A percentile compares a stretch with the other conserved stretches of the same genome.
phyloP scores from a whole-genome alignment of 2,888 invertebrate genomes.

The Nomada hirtipes region DNA sequence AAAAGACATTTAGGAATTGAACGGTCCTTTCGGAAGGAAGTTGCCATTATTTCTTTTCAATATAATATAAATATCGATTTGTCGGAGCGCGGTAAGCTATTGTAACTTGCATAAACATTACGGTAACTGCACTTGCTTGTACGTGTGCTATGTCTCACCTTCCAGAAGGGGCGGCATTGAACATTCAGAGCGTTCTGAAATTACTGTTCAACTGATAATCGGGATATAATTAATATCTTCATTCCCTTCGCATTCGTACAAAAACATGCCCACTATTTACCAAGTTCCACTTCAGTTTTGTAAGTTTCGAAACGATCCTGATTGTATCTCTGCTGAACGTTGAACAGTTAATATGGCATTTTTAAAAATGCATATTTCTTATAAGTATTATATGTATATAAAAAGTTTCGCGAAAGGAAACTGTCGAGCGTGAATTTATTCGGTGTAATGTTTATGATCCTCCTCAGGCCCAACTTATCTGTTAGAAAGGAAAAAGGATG shows the following conservation, averaged over 20 bases:
- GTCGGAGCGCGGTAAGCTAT: slow-evolving; percentile 3
- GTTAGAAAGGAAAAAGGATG: slow-evolving; percentile 60
- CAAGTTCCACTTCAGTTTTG: no score
- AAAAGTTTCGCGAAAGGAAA: neutral
- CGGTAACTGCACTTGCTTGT: no score
- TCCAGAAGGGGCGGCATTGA: no score
- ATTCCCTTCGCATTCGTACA: no score
- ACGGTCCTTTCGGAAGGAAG: neutral
- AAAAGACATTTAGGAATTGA: neutral
- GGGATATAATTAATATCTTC: no score
- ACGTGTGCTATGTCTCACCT: no score
- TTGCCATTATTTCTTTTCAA: neutral
- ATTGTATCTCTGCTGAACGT: neutral
- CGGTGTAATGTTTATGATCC: neutral
- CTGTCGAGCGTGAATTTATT: neutral
- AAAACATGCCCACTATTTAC: no score
- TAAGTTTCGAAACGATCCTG: neutral
- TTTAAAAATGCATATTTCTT: neutral
- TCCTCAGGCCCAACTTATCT: neutral
- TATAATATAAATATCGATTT: neutral
- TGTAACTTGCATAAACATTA: neutral
- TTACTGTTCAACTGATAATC: no score
- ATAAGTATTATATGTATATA: no score
- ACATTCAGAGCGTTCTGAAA: no score
- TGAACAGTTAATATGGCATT: neutral